Evolutionary conservation across 2,797 vertebrate species (phyloP).

Genomic region (Takifugu ocellatus): DNA sequence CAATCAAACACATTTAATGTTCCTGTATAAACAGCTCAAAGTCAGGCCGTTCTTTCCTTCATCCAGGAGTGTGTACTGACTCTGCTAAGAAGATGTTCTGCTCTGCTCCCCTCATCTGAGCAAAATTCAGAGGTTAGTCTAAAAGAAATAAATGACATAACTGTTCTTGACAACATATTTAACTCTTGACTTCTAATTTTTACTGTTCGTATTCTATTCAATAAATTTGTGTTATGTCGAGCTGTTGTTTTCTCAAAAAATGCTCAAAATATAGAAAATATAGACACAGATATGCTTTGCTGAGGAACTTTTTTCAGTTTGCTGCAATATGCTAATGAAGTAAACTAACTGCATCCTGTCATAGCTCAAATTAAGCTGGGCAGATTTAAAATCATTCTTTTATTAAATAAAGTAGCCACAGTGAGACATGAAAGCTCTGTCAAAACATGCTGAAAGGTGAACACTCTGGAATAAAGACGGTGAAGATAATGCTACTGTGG

Average conservation of each 20-base stretch:
- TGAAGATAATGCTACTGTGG: background rate
- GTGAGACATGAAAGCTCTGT: too few relatives aligned
- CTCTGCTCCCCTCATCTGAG: too few relatives aligned
- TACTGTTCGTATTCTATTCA: too few relatives aligned
- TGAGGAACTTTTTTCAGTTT: background rate
- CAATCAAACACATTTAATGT: constrained; percentile 19
- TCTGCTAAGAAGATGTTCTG: background rate
- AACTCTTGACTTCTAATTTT: too few relatives aligned
- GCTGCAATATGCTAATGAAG: background rate
- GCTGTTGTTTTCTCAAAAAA: too few relatives aligned
- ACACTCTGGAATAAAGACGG: background rate
- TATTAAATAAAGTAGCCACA: background rate
- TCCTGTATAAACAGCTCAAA: constrained; percentile 29
- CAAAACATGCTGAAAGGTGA: too few relatives aligned
- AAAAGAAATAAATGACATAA: too few relatives aligned
- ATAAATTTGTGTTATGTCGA: too few relatives aligned
- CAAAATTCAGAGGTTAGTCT: too few relatives aligned
- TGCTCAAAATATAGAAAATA: too few relatives aligned
- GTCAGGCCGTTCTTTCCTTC: constrained; percentile 12
- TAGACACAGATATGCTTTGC: too few relatives aligned
- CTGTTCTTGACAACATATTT: too few relatives aligned
- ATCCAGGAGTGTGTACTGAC: constrained; percentile 5
- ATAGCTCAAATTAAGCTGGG: background rate
- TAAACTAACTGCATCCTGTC: background rate
- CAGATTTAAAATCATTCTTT: background rate